Evolutionary conservation across 2,888 invertebrate genomes (phyloP), one percentile per base, ranked within the genome.

Genomic region (Balanococcus diminutus): DNA sequence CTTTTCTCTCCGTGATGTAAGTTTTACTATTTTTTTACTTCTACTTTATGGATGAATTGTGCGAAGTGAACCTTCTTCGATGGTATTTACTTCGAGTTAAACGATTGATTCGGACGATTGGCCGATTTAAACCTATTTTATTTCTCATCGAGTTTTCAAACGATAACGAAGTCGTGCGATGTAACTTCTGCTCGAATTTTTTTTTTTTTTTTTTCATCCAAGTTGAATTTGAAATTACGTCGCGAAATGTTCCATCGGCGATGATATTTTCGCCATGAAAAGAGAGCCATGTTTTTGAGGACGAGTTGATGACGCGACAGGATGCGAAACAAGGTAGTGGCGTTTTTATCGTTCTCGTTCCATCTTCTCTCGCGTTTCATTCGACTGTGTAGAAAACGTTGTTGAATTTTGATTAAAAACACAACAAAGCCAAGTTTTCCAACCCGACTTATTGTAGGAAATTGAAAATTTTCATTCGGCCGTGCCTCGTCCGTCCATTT

Each of bases 371-470:
- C 67, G 5, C 8, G 67, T 67, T 28, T 28, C 67, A 67, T 67
- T 67, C 28, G 67, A 16, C 14, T 28, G 67, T 67, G 67, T 11
- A 14, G 4, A 67, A 67, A 56, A 56, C 11, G 56, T 56, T 28
- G 67, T 67, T 67, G 67, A 67, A 67, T 67, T 67, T 67, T 67
- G 28, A 67, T 67, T 67, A 67, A 67, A 67, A 67, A 67, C 25
- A 28, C 28, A 31, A 67, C 67, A 28, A 67, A 67, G 67, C 67
- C 61, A 67, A 67, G 67, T 67, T 67, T 67, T 67, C 28, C 1
- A 16, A 67, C 67, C 16, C 67, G 28, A 67, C 28, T 67, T 28
- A 28, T 67, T 28, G 67, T 28, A 5, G 9, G 16, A 56, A 56
- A 67, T 28, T 28, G 28, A 67, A 28, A 67, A 28, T 67, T 67